These are phyloP conservation scores for Clostera curtula DNA, from an alignment of 2,888 invertebrate species.

Conservation along the genomic window DNA sequence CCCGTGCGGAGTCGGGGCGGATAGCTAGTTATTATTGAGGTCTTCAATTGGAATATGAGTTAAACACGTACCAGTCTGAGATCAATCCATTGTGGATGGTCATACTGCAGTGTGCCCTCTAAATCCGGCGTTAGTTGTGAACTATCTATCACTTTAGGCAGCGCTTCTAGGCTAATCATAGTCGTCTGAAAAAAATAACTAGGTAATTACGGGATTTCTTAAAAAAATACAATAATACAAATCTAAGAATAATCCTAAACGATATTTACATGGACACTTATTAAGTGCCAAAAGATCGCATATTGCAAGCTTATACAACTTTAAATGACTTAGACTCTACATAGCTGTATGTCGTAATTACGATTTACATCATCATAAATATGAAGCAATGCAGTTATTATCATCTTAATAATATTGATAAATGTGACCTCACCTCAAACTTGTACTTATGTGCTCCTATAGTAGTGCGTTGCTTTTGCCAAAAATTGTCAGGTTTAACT, in stretches of 20 bases:
- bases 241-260: not conserved
- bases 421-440: constrained; percentile 85
- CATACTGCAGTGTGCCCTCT: constrained; percentile 94
- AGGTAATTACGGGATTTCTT: not conserved
- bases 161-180: constrained; percentile 95
- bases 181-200: constrained; percentile 83
- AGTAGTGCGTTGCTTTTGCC: constrained; percentile 99
- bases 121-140: constrained; percentile 94
- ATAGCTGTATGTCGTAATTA: too few species aligned
- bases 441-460: constrained; percentile 98
- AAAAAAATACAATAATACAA: not conserved
- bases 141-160: constrained; percentile 94
- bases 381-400: too few species aligned
- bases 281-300: too few species aligned
- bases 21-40: too few species aligned
- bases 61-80: constrained; percentile 80
- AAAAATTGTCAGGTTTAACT: constrained; percentile 99
- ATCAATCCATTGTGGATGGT: constrained; percentile 98
- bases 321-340: too few species aligned
- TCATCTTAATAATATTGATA: too few species aligned
- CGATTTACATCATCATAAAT: too few species aligned
- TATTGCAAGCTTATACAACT: too few species aligned
- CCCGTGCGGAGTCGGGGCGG: too few species aligned
- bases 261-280: too few species aligned
- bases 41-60: too few species aligned